Evolutionary conservation across 2,797 vertebrate species (phyloP).

Genomic region (Neostethus bicornis): DNA sequence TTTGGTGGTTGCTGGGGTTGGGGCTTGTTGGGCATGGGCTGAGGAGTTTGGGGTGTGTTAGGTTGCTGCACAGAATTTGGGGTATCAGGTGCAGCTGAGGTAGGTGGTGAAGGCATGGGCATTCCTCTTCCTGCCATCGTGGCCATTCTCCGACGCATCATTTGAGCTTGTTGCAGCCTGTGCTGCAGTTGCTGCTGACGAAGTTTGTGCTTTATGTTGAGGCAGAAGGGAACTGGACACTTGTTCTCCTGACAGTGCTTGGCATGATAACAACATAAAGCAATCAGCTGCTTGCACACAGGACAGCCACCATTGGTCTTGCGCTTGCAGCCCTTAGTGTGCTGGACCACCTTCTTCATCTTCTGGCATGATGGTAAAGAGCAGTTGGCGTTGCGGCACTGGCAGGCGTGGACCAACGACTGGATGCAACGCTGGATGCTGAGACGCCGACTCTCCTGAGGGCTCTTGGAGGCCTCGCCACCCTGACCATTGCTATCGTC

Average conservation of each 20-base stretch:
- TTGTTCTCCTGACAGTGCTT: constrained; percentile 99
- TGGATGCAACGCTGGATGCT: constrained; percentile 99
- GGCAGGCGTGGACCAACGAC: constrained; percentile 97
- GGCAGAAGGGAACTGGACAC: constrained; percentile 98
- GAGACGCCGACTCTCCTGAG: constrained; percentile 96
- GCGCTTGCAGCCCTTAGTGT: constrained; percentile 98
- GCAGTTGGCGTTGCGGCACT: constrained; percentile 99
- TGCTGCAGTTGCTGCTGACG: constrained; percentile 99
- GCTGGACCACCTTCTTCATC: constrained; percentile 99
- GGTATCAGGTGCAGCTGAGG: constrained; percentile 91
- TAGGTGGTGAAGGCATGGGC: constrained; percentile 95
- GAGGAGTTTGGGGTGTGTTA: constrained; percentile 91
- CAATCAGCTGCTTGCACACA: constrained; percentile 99
- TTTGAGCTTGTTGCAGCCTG: constrained; percentile 95
- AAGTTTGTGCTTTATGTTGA: constrained; percentile 99
- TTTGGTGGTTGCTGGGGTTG: constrained; percentile 81
- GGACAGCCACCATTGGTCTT: constrained; percentile 99
- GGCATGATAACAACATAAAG: constrained; percentile 98
- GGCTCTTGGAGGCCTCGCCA: constrained; percentile 96
- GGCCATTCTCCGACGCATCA: constrained; percentile 98
- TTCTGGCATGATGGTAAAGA: constrained; percentile 97
- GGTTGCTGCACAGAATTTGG: constrained; percentile 90
- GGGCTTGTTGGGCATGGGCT: constrained; percentile 84
- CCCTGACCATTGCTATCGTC: constrained; percentile 91
- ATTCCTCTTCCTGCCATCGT: constrained; percentile 96